phyloP scores from a whole-genome alignment of 2,797 vertebrate genomes.

The Botia kubotai region DNA sequence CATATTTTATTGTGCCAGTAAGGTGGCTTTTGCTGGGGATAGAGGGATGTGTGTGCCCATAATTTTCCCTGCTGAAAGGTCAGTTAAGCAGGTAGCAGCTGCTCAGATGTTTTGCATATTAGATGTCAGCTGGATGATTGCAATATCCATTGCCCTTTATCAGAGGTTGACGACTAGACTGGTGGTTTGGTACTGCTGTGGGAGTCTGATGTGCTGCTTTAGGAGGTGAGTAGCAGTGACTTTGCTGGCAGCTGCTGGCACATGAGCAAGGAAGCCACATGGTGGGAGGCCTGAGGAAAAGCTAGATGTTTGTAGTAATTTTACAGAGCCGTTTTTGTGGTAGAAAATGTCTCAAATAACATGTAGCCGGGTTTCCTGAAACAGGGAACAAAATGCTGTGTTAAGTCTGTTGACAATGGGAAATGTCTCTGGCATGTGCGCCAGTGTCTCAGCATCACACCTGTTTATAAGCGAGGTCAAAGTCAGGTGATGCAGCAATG shows the following conservation, averaged over 20 bases:
- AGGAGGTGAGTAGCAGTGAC: background rate
- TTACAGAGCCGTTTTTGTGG: no score
- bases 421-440: no score
- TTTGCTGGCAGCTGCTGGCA: background rate
- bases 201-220: background rate
- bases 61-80: conserved; percentile 52
- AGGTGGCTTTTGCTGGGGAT: conserved; percentile 53
- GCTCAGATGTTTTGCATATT: conserved; percentile 55
- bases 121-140: conserved; percentile 55
- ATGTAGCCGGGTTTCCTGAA: no score
- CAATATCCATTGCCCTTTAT: background rate
- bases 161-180: background rate
- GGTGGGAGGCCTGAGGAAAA: background rate
- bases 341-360: no score
- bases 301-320: background rate
- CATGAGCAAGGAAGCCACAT: background rate
- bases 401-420: no score
- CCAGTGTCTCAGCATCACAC: no score
- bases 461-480: no score
- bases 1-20: conserved; percentile 46
- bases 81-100: conserved; percentile 56
- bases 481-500: no score
- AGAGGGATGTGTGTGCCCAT: background rate
- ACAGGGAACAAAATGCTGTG: no score
- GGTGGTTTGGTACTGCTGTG: background rate